Conservation (phyloP, 2,888 invertebrate genomes). For the Hirtodrosophila confusa region DNA sequence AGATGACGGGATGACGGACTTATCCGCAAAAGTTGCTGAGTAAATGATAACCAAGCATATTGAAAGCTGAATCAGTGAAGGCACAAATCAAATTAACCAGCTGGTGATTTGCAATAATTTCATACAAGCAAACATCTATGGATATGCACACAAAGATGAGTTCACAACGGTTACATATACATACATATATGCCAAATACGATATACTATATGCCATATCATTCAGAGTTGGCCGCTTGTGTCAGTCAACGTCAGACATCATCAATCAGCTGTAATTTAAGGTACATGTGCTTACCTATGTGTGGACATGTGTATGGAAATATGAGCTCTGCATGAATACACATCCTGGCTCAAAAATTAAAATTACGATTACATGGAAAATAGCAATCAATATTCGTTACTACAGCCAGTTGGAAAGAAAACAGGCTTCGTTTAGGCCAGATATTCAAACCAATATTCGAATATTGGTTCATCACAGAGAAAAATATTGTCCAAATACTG, state of each 20-base stretch:
- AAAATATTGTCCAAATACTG: too few relatives aligned
- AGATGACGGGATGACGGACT: slow-evolving; percentile 13
- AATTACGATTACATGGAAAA: too few relatives aligned
- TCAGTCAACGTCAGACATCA: slow-evolving; percentile 28
- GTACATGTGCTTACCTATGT: background rate
- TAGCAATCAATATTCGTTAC: too few relatives aligned
- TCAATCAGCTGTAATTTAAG: slow-evolving; percentile 23
- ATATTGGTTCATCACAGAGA: too few relatives aligned
- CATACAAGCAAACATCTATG: too few relatives aligned
- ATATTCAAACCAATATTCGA: too few relatives aligned
- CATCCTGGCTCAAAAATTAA: too few relatives aligned
- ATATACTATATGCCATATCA: slow-evolving; percentile 1
- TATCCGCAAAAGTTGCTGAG: slow-evolving; percentile 23
- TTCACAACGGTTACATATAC: background rate
- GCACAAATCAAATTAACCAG: slow-evolving; percentile 29
- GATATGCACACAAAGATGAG: too few relatives aligned
- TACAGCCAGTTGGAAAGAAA: too few relatives aligned
- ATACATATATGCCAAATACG: background rate
- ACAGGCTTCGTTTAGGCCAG: too few relatives aligned
- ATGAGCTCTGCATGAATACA: background rate
- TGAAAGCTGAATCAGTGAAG: background rate
- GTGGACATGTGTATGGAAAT: background rate
- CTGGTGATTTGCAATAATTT: slow-evolving; percentile 25
- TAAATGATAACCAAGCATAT: slow-evolving; percentile 26
- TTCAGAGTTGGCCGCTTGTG: background rate